Percentiles rank a stretch among this genome's conserved stretches.
Conservation (phyloP, 1,140 invertebrate species). For the Drosophila kikkawai region DNA sequence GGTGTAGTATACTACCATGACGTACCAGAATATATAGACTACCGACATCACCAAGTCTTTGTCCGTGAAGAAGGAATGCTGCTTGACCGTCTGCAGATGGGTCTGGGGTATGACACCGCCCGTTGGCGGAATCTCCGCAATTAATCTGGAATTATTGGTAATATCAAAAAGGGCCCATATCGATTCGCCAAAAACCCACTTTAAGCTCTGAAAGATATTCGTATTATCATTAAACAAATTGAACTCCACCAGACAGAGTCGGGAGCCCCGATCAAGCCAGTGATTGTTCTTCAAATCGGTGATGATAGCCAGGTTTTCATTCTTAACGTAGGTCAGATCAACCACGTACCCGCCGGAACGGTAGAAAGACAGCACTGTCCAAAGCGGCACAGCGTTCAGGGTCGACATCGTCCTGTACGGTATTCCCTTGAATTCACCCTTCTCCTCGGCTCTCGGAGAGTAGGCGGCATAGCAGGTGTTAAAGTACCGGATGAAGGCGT, state of each 20-base stretch:
- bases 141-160: conserved; percentile 44
- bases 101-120: conserved; percentile 68
- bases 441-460: conserved; percentile 35
- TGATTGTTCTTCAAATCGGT: conserved; percentile 17
- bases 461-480: conserved; percentile 70
- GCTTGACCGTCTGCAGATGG: conserved; percentile 64
- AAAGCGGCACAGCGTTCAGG: conserved; percentile 48
- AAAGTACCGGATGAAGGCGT: conserved; percentile 75
- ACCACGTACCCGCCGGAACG: conserved; percentile 62
- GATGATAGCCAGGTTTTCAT: conserved; percentile 38
- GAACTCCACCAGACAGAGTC: conserved; percentile 69
- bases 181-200: conserved; percentile 40
- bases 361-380: conserved; percentile 57
- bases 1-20: conserved; percentile 69
- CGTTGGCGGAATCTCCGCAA: conserved; percentile 75
- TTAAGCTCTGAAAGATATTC: conserved; percentile 67
- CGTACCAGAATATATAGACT: conserved; percentile 67
- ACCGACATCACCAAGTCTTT: conserved; percentile 30
- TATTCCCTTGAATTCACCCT: conserved; percentile 1
- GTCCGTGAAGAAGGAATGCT: conserved; percentile 61
- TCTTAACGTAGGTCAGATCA: conserved; percentile 44
- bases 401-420: conserved; percentile 36
- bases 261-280: conserved; percentile 73
- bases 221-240: conserved; percentile 73
- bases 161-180: not conserved